Evolutionary conservation across 2,797 vertebrate genomes (phyloP), one percentile per base, ranked within the genome.

Genomic region (Spheniscus humboldti): DNA sequence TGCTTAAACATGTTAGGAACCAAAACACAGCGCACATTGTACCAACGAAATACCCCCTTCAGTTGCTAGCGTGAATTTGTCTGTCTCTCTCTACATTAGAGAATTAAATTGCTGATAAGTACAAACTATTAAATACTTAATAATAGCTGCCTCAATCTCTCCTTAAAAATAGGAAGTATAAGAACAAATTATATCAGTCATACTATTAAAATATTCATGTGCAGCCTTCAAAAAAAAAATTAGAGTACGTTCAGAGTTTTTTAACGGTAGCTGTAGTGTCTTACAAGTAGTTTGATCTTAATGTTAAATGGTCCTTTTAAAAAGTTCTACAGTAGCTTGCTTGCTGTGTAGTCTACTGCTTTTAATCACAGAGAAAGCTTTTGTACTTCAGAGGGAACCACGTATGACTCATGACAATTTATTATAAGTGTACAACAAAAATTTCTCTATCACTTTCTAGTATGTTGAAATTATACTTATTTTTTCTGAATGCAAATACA

Each of bases 61-160:
- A 5, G 33, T 2, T 62, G 66, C 47, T 53, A n/a, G 28, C 14
- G 2, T 53, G 39, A 63, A 43, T 89, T 75, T 75, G 10, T 60
- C 48, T 39, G 30, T 41, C 59, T 84, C 4, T 64, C 56, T 87
- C 63, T 77, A 10, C 60, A 43, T 82, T 69, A 69, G 27, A 75
- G 55, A 87, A 89, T 76, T 41, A 56, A 85, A 69, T 67, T 64
- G 28, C 71, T 71, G 52, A 62, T 35, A 56, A 77, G 52, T 53
- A 25, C 60, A 18, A 88, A 94, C 50, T 75, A 62, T 90, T 94
- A 94, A 92, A 92, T 83, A 57, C 62, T 90, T 86, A 56, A 87
- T 78, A 94, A 88, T 6, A 64, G 72, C 87, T 91, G 72, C n/a
- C 20, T 92, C 57, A 16, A 72, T 77, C 64, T 68, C 72, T 86